Conservation (phyloP, 2,888 invertebrate genomes). For the Oxycera nigricornis region DNA sequence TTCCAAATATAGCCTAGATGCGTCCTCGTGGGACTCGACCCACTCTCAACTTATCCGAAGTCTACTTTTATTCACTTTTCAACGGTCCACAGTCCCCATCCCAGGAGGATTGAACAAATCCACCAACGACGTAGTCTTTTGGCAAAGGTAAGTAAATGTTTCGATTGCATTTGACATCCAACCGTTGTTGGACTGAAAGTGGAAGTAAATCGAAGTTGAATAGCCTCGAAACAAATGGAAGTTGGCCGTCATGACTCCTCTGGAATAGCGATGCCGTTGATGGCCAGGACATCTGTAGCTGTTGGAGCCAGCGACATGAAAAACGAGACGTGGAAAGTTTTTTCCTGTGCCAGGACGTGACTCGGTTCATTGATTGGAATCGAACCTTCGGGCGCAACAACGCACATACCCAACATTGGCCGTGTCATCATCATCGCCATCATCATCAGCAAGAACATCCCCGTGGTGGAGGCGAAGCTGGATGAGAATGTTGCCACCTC, state of each 20-base stretch:
- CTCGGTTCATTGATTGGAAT: slow-evolving; percentile 44
- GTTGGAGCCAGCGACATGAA: slow-evolving; percentile 5
- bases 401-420: slow-evolving; percentile 8
- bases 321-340: slow-evolving; percentile 33
- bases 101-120: background rate
- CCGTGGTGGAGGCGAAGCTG: background rate
- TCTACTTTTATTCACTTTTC: background rate
- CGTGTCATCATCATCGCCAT: slow-evolving; percentile 24
- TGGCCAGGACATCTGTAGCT: background rate
- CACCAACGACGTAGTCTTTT: slow-evolving; percentile 16
- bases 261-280: background rate
- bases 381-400: slow-evolving; percentile 16
- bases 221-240: slow-evolving; percentile 35
- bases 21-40: no score
- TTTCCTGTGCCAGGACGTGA: slow-evolving; percentile 42
- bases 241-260: slow-evolving; percentile 6
- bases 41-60: background rate
- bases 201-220: slow-evolving; percentile 41
- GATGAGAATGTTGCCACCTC: no score
- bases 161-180: slow-evolving; percentile 38
- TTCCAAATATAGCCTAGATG: no score
- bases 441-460: slow-evolving; percentile 8
- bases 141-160: slow-evolving; percentile 37
- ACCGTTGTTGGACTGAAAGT: slow-evolving; percentile 16
- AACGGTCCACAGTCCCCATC: background rate